These are phyloP conservation scores for Mirounga angustirostris DNA, from an alignment of 2,113 vertebrate species.

Conservation along the genomic window DNA sequence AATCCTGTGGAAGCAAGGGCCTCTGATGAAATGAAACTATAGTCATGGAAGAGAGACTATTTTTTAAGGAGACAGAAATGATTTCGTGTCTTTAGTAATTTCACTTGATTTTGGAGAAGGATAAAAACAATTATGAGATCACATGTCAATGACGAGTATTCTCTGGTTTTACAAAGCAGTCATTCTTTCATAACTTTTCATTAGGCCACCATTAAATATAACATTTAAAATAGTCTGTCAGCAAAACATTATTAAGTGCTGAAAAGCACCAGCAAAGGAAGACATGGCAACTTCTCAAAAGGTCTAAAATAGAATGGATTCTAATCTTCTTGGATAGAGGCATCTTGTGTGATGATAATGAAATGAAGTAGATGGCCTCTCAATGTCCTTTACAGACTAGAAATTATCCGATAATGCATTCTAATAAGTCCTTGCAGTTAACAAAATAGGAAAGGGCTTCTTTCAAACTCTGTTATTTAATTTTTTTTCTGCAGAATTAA, in stretches of 20 bases:
- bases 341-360: slow-evolving; percentile 57
- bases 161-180: slow-evolving; percentile 21
- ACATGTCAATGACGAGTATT: not conserved
- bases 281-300: slow-evolving; percentile 28
- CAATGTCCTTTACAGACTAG: slow-evolving; percentile 34
- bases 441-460: slow-evolving; percentile 36
- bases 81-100: slow-evolving; percentile 26
- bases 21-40: not conserved
- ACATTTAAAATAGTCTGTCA: slow-evolving; percentile 39
- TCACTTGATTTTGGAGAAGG: slow-evolving; percentile 43
- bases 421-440: slow-evolving; percentile 67
- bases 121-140: slow-evolving; percentile 52
- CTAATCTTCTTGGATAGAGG: slow-evolving; percentile 38
- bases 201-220: slow-evolving; percentile 10
- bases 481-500: slow-evolving; percentile 72
- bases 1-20: not conserved
- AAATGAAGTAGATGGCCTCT: slow-evolving; percentile 60
- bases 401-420: slow-evolving; percentile 63
- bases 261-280: slow-evolving; percentile 32
- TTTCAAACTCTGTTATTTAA: slow-evolving; percentile 58
- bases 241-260: slow-evolving; percentile 12
- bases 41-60: not conserved
- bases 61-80: not conserved
- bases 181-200: slow-evolving; percentile 30
- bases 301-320: slow-evolving; percentile 45